Evolutionary conservation across 64 coral and sea anemone species (phyloP), one percentile per base, ranked within the genome.

Genomic region (Porites australiensis): DNA sequence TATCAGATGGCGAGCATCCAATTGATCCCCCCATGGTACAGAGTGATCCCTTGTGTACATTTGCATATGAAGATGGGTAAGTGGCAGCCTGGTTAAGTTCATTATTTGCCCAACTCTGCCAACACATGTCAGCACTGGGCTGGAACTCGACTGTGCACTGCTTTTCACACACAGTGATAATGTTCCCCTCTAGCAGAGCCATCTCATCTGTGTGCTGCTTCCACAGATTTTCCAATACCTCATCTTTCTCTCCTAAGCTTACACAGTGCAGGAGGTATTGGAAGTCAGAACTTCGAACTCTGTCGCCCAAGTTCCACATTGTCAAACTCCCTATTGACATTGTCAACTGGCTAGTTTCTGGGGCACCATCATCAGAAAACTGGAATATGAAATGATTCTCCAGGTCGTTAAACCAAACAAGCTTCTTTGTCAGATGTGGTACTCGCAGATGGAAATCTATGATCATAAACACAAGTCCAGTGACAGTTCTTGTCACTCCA

Each of bases 71-170:
- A 48, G 86, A 88, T 13, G 70, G 4, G 86, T 74, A 76, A 44
- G 86, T 88, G 6, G 86, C 86, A 19, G 69, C 69, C 50, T 88
- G 86, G 19, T 51, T 88, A 3, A 59, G 10, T n/a, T 88, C 86
- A 52, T 88, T 88, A 11, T 74, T 74, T 3, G 64, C 86, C 86
- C 86, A 88, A 37, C 86, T 88, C 53, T 88, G 86, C 86, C 86
- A 88, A 20, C 19, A 88, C 86, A 88, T 88, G 66, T 88, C 65
- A 16, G 86, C 86, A 52, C 66, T 18, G 10, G 55, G 69, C 44
- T 63, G 59, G 47, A 21, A 58, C 63, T 64, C 63, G 37, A 14
- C 58, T 12, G 63, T 64, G 22, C 57, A 64, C 82, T 64, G 57
- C 48, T 70, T 70, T 5, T 9, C 52, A 54, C 52, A 54, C 52